Evolutionary conservation across 1,140 invertebrate species (phyloP).

Genomic region (Meloidogyne hapla): DNA sequence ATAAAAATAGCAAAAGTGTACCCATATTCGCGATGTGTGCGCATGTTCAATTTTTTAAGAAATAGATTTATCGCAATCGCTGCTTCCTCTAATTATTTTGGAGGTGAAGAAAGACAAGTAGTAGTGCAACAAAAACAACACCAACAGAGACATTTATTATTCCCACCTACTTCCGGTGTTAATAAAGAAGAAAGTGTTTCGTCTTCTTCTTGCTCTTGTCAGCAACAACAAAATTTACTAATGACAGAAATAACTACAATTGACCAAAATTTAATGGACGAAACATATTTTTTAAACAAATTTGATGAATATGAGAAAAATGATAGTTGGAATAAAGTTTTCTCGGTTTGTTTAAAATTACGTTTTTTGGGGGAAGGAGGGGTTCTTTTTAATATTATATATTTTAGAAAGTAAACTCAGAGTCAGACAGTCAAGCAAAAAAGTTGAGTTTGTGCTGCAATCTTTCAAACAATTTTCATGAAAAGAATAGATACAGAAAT

Average conservation of each 20-base stretch:
- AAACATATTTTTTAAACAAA: constrained; percentile 30
- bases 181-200: not conserved
- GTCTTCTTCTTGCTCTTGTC: not conserved
- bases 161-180: not conserved
- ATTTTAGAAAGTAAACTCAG: constrained; percentile 39
- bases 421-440: constrained; percentile 42
- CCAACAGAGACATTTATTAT: not conserved
- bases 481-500: constrained; percentile 55
- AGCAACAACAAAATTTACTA: not conserved
- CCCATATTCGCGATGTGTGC: not conserved
- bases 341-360: constrained; percentile 24
- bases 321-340: constrained; percentile 39
- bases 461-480: constrained; percentile 33
- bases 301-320: constrained; percentile 37
- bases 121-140: not conserved
- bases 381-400: too few species aligned
- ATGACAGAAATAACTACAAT: not conserved
- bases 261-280: constrained; percentile 25
- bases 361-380: not conserved
- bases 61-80: too few species aligned
- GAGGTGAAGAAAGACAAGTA: not conserved
- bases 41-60: not conserved
- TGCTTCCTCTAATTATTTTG: not conserved
- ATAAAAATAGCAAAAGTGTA: too few species aligned
- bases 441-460: constrained; percentile 35